Base-by-base conservation (phyloP, 2,797 vertebrate genomes). In the Benthosema pterotum region DNA sequence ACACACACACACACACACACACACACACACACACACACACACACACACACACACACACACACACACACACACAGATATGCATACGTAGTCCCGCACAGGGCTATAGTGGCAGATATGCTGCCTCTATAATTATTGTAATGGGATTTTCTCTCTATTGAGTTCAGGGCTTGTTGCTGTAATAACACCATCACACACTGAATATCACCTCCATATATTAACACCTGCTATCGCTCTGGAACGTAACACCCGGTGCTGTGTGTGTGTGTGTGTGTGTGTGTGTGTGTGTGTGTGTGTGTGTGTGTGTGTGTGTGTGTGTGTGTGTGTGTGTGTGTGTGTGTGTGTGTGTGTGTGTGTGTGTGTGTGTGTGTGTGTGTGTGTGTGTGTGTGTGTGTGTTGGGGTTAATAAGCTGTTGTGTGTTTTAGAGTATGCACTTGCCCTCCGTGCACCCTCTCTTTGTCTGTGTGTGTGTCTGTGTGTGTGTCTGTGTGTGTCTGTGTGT, bases 111-210 rank as follows among this genome's bases (percentile, higher is more conserved):
- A 63, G 66, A 82, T 78, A 71, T 79, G 72, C 67, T 60, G 63
- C 57, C 76, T 67, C 74, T 84, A 84, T 91, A 92, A 93, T 89
- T 89, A 89, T 90, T 89, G 76, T 88, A 88, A 89, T 88, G 74
- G 87, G 80, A 83, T 88, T 88, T 88, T 85, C 75, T 83, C 73
- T 83, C 82, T 77, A 82, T 89, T 91, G 86, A 90, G 71, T 65
- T 66, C 75, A 67, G 67, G 77, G 79, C 86, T 79, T 88, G 90
- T 89, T 88, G 81, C 84, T 89, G 81, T 90, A 90, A 90, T 90
- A 88, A 91, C 82, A 90, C 82, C 76, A 90, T 89, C 88, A 89
- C 87, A 89, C 88, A 81, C 85, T 84, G 86, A 86, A 90, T 89
- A 88, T 77, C 85, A 87, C 85, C 79, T 75, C 82, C 74, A 88